Evolutionary conservation across 1,140 invertebrate species (phyloP), one percentile per base, ranked within the genome.

Genomic region (Drosophila carrolli): DNA sequence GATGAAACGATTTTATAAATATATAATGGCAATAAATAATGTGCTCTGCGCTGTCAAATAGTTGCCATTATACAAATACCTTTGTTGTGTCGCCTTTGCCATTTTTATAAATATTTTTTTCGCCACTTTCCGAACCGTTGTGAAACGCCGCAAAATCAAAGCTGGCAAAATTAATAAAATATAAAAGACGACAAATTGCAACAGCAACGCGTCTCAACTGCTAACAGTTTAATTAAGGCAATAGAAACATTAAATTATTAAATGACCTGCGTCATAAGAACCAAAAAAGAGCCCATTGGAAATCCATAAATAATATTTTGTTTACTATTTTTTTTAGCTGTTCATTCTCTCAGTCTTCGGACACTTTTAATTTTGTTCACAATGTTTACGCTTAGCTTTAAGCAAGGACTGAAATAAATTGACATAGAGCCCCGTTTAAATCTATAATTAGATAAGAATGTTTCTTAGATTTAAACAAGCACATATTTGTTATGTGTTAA

Each of bases 21-120:
- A 78, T 88, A 85, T 88, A 85, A 86, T 85, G 70, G 51, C 67
- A 57, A 85, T 82, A 84, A 84, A 83, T 84, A 83, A 84, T 81
- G 61, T 72, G 72, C 77, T 79, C 61, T 62, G 75, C 40, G 38
- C 47, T 38, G 51, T 10, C 14, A 47, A 41, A 55, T 60, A 56
- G 62, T 58, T 48, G 44, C 35, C 44, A 47, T 46, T 37, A 43
- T 54, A 55, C 46, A 48, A 46, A 38, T 27, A 46, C 38, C 48
- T 56, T 62, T 62, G 48, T 62, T 35, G 35, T 32, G 29, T n/a
- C 29, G 27, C 16, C 43, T 35, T 43, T 43, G 55, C 27, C 35
- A 19, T 48, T 48, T 59, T 14, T 44, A 19, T 47, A 40, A 38
- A 47, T 19, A 27, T 56, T 44, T 65, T 13, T 56, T 68, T 47